Evolutionary conservation across 2,113 vertebrate species (phyloP).

Genomic region (Murina feae): DNA sequence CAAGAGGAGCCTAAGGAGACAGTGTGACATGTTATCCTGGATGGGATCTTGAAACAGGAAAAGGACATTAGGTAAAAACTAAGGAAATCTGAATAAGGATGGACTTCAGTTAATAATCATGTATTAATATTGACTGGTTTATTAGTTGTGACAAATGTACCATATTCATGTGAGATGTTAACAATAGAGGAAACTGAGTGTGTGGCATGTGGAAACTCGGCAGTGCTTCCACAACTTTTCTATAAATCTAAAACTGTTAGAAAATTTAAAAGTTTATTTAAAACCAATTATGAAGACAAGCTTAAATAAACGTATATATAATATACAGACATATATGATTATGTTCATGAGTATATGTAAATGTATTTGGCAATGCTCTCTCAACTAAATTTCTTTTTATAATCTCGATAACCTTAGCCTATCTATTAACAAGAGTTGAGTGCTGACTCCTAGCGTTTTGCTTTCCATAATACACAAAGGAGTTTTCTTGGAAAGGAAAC

Average conservation of each 20-base stretch:
- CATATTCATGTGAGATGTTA: slow-evolving; percentile 5
- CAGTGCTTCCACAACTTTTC: not conserved
- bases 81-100: not conserved
- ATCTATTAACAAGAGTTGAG: slow-evolving; percentile 30
- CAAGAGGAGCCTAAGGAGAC: not conserved
- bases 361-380: not conserved
- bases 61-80: not conserved
- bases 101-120: not conserved
- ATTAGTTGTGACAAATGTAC: not conserved
- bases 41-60: not conserved
- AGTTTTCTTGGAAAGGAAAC: slow-evolving; percentile 75
- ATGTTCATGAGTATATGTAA: not conserved
- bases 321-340: not conserved
- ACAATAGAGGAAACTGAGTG: not conserved
- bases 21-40: not conserved
- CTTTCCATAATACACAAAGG: slow-evolving; percentile 57
- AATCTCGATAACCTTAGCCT: not conserved
- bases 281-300: slow-evolving; percentile 23
- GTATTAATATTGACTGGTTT: not conserved
- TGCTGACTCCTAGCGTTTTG: slow-evolving; percentile 51
- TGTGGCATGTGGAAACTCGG: not conserved
- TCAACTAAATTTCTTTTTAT: not conserved
- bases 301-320: not conserved
- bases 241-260: slow-evolving; percentile 34
- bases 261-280: slow-evolving; percentile 3